A percentile compares a stretch with the other conserved stretches of the same genome.
Evolutionary conservation across 2,888 invertebrate species (phyloP).

Genomic region (Hydrotaea cyrtoneurina): DNA sequence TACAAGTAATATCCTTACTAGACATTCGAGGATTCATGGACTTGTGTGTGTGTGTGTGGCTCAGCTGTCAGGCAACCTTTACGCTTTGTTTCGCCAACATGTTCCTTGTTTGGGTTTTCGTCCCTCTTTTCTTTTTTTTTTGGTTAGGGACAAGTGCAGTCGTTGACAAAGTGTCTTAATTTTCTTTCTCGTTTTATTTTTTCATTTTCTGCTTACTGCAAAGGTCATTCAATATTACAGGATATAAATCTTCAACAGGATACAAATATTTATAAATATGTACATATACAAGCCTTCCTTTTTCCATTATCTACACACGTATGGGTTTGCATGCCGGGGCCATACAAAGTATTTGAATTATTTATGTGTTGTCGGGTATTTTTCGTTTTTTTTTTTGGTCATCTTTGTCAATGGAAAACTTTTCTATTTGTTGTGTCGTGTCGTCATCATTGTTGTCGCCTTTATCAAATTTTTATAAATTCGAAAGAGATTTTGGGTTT

Average conservation of each 20-base stretch:
- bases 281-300: not conserved
- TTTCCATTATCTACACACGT: not conserved
- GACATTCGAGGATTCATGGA: not conserved
- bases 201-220: not conserved
- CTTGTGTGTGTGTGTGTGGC: too few species aligned
- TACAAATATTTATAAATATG: not conserved
- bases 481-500: too few species aligned
- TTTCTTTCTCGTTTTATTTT: too few species aligned
- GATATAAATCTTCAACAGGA: conserved; percentile 25
- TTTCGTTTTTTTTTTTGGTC: too few species aligned
- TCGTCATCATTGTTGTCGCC: not conserved
- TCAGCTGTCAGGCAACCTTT: too few species aligned
- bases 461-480: too few species aligned
- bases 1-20: too few species aligned
- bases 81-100: too few species aligned
- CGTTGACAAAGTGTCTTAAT: not conserved
- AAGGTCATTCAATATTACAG: not conserved
- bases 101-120: too few species aligned
- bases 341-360: conserved; percentile 4
- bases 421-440: not conserved
- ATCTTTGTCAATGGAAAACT: not conserved
- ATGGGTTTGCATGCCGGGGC: not conserved
- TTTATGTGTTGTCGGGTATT: conserved; percentile 5
- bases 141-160: not conserved
- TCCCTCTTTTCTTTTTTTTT: too few species aligned